phyloP scores from a whole-genome alignment of 2,113 vertebrate species.

The Chaetodon auriga region DNA sequence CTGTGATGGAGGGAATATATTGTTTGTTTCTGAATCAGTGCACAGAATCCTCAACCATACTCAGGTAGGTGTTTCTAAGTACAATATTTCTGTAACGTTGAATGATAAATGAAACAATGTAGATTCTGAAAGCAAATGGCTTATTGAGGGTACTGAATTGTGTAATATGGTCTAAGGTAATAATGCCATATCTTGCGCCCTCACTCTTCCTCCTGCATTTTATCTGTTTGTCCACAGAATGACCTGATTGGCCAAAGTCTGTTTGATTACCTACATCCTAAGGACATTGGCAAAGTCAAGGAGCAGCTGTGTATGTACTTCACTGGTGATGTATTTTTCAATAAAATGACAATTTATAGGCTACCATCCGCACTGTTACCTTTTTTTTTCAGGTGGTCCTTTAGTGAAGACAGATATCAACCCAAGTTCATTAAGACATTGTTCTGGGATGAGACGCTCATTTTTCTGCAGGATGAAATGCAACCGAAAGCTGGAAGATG shows the following conservation, averaged over 20 bases:
- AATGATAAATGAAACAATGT: background rate
- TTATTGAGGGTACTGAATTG: background rate
- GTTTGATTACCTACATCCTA: slow-evolving; percentile 23
- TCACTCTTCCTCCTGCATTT: background rate
- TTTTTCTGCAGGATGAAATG: slow-evolving; percentile 13
- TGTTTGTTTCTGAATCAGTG: slow-evolving; percentile 20
- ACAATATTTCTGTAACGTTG: background rate
- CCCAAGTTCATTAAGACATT: background rate
- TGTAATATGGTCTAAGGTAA: background rate
- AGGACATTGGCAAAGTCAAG: slow-evolving; percentile 16
- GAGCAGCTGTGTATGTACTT: slow-evolving; percentile 1
- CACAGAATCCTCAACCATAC: background rate
- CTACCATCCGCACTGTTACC: background rate
- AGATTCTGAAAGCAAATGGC: background rate
- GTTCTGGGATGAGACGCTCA: slow-evolving; percentile 5
- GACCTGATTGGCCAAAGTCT: slow-evolving; percentile 26
- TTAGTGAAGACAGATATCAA: background rate
- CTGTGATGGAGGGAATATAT: slow-evolving; percentile 15
- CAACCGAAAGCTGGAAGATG: background rate
- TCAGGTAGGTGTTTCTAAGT: background rate
- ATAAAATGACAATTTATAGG: background rate
- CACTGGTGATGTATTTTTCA: background rate
- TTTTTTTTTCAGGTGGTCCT: background rate
- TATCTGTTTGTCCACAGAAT: background rate
- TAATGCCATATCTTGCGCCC: background rate